phyloP scores from a whole-genome alignment of 2,888 invertebrate species.

The Cordylochernes scorpioides region DNA sequence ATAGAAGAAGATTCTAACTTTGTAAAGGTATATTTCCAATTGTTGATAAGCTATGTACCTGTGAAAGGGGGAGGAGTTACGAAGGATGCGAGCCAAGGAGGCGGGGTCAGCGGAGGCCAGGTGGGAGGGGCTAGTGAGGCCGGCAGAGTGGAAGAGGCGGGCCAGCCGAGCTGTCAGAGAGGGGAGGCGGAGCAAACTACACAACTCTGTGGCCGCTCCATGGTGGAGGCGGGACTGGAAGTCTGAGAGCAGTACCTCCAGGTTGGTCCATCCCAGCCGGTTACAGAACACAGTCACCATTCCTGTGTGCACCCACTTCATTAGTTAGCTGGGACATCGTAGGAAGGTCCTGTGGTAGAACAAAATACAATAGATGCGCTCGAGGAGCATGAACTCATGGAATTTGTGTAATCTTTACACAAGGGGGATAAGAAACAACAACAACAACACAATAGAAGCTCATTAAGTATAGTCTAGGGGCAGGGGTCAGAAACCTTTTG shows the following conservation, averaged over 20 bases:
- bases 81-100: conserved; percentile 44
- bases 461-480: too few relatives aligned
- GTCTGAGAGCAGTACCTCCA: conserved; percentile 63
- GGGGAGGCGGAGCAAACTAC: conserved; percentile 63
- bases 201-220: conserved; percentile 66
- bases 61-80: conserved; percentile 36
- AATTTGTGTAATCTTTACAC: too few relatives aligned
- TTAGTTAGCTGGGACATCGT: too few relatives aligned
- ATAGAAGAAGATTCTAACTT: too few relatives aligned
- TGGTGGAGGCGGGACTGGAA: conserved; percentile 83
- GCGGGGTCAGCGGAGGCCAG: conserved; percentile 44
- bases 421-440: too few relatives aligned
- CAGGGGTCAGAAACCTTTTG: too few relatives aligned
- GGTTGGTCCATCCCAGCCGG: conserved; percentile 66
- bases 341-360: too few relatives aligned
- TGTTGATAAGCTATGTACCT: conserved; percentile 9
- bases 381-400: too few relatives aligned
- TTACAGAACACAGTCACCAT: conserved; percentile 90
- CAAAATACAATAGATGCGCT: too few relatives aligned
- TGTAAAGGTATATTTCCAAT: too few relatives aligned
- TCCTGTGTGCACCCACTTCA: too few relatives aligned
- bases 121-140: conserved; percentile 44
- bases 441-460: too few relatives aligned
- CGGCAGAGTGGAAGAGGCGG: conserved; percentile 49
- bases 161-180: conserved; percentile 53